phyloP scores from a whole-genome alignment of 2,797 vertebrate genomes.

The Lophotriccus pileatus region DNA sequence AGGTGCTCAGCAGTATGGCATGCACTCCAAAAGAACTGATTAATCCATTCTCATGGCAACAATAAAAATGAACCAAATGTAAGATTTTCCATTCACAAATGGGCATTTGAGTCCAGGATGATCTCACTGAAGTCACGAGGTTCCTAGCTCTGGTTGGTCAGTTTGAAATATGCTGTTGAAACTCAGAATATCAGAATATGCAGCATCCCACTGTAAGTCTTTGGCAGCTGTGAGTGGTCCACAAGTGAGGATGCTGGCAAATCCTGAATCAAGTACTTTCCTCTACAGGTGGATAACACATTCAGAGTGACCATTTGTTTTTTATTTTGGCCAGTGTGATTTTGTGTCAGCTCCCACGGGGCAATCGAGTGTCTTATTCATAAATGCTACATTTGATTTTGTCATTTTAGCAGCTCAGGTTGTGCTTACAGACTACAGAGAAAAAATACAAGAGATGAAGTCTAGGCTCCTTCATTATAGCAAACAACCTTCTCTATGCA shows the following conservation, averaged over 20 bases:
- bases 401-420: neutral
- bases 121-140: neutral
- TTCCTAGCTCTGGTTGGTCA: neutral
- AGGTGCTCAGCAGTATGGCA: neutral
- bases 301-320: neutral
- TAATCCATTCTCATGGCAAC: neutral
- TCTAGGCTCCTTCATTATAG: neutral
- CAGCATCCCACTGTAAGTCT: neutral
- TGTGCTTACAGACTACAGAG: neutral
- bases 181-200: neutral
- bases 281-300: neutral
- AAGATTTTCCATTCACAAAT: neutral
- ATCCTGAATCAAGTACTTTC: neutral
- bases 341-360: neutral
- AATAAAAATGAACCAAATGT: neutral
- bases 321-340: neutral
- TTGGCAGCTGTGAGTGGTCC: neutral
- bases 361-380: fast-evolving
- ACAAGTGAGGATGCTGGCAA: neutral
- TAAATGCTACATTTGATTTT: neutral
- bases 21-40: neutral
- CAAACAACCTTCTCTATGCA: neutral
- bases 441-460: neutral
- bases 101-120: neutral
- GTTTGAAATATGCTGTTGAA: neutral